Evolutionary conservation across 2,888 invertebrate genomes (phyloP).

Genomic region (Pecten maximus): DNA sequence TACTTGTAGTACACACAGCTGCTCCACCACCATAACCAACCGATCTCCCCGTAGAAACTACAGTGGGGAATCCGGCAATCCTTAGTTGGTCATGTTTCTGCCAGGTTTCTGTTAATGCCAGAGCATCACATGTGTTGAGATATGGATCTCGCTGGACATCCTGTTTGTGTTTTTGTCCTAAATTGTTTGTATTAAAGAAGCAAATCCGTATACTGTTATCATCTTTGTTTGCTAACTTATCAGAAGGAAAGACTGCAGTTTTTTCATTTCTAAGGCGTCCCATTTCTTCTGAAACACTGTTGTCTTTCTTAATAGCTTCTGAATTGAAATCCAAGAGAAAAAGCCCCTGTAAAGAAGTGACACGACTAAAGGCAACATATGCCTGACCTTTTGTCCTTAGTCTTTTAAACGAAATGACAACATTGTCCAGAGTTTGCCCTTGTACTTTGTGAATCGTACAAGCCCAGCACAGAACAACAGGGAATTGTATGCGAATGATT

Average conservation of each 20-base stretch:
- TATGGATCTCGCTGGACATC: neutral
- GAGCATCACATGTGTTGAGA: neutral
- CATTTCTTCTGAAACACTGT: slow-evolving; percentile 39
- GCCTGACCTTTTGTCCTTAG: slow-evolving; percentile 46
- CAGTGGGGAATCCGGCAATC: neutral
- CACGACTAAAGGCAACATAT: slow-evolving; percentile 55
- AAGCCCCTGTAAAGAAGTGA: slow-evolving; percentile 49
- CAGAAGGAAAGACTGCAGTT: neutral
- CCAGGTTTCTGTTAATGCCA: neutral
- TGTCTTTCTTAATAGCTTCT: slow-evolving; percentile 37
- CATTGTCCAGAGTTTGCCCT: slow-evolving; percentile 45
- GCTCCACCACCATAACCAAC: neutral
- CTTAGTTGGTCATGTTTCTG: neutral
- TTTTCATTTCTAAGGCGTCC: neutral
- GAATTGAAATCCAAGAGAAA: slow-evolving; percentile 40
- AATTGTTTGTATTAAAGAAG: neutral
- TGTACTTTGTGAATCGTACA: slow-evolving; percentile 55
- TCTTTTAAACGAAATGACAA: slow-evolving; percentile 47
- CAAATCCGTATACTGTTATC: neutral
- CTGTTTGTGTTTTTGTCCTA: neutral
- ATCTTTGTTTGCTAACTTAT: neutral
- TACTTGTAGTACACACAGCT: neutral
- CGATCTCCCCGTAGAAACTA: neutral
- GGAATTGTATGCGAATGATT: slow-evolving; percentile 50
- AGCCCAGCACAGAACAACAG: slow-evolving; percentile 51